Evolutionary conservation across 2,113 vertebrate genomes (phyloP), one percentile per base, ranked within the genome.

Genomic region (Entomyzon cyanotis): DNA sequence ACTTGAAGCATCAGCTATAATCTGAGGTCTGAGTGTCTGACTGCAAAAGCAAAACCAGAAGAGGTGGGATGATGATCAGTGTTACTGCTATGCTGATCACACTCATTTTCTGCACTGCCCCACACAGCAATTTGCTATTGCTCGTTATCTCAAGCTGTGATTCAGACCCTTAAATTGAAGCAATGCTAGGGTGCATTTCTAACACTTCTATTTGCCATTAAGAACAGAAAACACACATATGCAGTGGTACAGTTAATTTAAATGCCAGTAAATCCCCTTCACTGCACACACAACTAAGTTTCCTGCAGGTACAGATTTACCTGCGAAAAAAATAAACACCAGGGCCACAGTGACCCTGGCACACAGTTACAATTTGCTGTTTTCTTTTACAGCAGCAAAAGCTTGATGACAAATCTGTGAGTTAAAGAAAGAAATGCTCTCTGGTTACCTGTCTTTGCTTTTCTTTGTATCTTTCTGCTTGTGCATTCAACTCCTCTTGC

Each of bases 401-500:
- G 15, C 19, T 8, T 12, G 21, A 31, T 15, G 14, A 35, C 17
- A 69, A 77, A 73, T 49, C 14, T 1, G 17, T 2, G 11, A 58
- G 22, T 19, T 75, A 62, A 49, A 73, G 19, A 42, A 56, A 89
- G 52, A 69, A 52, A 41, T 1, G 4, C 7, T 42, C n/a, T 58
- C 63, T 41, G 24, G 49, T 96, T 95, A 99, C 99, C 98, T 98
- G 97, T 95, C 84, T 98, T 76, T 99, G 98, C 73, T 98, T 99
- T 82, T 99, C 99, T 96, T 97, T 99, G 95, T 98, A 99, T 91
- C 97, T 94, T 59, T 98, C 98, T 20, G 99, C 99, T 95, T 98
- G 99, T 19, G 97, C 98, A 13, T 99, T 98, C 8, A 99, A 89
- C 75, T 99, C 98, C 64, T 98, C 98, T 60, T 99, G 99, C 99